These are phyloP conservation scores for Sebastes schlegelii DNA, from an alignment of 2,113 vertebrate genomes.

Conservation along the genomic window DNA sequence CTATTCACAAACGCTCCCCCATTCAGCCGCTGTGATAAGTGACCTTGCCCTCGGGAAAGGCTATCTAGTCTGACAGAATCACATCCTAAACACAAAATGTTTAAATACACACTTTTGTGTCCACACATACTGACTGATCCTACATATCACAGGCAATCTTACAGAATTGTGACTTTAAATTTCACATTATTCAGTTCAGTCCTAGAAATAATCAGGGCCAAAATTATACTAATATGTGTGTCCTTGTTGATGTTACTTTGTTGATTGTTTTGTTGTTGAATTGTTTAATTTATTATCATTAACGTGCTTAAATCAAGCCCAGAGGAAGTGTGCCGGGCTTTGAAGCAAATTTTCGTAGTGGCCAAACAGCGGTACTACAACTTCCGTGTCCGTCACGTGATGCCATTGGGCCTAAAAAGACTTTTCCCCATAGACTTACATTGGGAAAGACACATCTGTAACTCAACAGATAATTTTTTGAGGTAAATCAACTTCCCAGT, in stretches of 20 bases:
- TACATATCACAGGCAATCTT: neutral
- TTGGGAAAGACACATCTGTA: too few species aligned
- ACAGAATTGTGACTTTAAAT: neutral
- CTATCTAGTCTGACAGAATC: constrained; percentile 23
- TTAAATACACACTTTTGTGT: neutral
- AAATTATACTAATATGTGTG: neutral
- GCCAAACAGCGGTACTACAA: too few species aligned
- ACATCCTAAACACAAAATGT: constrained; percentile 21
- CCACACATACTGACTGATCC: neutral
- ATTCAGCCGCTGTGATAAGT: constrained; percentile 37
- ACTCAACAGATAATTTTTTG: too few species aligned
- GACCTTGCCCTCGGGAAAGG: constrained; percentile 26
- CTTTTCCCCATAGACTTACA: too few species aligned
- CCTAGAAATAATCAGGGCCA: neutral
- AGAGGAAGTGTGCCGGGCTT: too few species aligned
- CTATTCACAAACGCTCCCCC: constrained; percentile 37
- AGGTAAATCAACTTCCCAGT: too few species aligned
- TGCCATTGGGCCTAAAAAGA: too few species aligned
- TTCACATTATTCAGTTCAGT: neutral
- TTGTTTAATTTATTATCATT: too few species aligned
- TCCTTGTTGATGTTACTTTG: too few species aligned
- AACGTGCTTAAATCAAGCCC: neutral
- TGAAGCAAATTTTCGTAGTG: too few species aligned
- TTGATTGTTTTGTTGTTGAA: too few species aligned
- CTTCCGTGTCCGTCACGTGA: too few species aligned